phyloP scores from a whole-genome alignment of 2,113 vertebrate genomes.

The Phrynosoma platyrhinos region DNA sequence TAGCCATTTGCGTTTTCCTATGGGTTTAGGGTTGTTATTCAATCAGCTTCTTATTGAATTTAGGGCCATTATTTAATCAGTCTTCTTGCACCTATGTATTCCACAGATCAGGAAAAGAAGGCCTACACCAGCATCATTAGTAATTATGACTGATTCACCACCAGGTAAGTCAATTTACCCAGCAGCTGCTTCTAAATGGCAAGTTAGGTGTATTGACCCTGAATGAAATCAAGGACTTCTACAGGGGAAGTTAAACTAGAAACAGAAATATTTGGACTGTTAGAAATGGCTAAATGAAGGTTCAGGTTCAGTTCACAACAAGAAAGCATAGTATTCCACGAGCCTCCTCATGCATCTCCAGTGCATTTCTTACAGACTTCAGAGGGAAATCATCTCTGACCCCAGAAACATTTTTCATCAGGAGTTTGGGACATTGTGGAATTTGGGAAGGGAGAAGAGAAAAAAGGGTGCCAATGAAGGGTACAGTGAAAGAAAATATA shows the following conservation, averaged over 20 bases:
- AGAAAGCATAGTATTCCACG: rapidly evolving
- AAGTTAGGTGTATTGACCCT: background rate
- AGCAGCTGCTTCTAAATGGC: slow-evolving; percentile 10
- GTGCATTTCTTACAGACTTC: background rate
- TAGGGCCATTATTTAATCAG: slow-evolving; percentile 21
- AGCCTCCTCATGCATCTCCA: background rate
- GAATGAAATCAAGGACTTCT: background rate
- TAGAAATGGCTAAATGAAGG: background rate
- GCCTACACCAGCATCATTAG: slow-evolving; percentile 92
- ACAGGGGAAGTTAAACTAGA: background rate
- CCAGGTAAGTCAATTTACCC: slow-evolving; percentile 78
- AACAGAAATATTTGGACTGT: background rate
- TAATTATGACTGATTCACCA: slow-evolving; percentile 89
- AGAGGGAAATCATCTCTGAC: background rate
- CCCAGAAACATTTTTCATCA: background rate
- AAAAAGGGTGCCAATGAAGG: background rate
- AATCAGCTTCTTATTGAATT: too few relatives aligned
- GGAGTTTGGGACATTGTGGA: background rate
- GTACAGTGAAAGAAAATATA: background rate
- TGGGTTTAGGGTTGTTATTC: background rate
- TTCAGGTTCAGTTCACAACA: background rate
- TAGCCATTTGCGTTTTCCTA: slow-evolving; percentile 10
- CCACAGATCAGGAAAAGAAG: slow-evolving; percentile 92
- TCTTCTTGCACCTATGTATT: slow-evolving; percentile 47
- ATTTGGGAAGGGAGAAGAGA: background rate